Conservation (phyloP, 2,797 vertebrate species). For the Apogon talboti region DNA sequence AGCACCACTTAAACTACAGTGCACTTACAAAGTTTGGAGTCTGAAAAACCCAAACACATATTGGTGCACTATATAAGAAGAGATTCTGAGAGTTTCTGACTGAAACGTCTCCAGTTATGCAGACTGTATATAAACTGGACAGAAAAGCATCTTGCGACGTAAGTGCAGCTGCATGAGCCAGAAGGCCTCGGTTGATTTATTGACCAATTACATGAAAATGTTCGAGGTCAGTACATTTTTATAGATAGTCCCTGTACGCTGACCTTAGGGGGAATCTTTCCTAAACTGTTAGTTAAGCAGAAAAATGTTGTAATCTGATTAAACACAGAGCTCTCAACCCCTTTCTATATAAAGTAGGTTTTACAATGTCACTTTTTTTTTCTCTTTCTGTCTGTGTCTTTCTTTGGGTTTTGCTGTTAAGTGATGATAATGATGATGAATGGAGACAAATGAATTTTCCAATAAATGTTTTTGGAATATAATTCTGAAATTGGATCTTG, state of each 20-base stretch:
- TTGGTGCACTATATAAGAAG: no score
- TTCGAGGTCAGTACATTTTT: conserved; percentile 5
- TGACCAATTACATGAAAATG: conserved; percentile 21
- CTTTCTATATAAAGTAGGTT: conserved; percentile 6
- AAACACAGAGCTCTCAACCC: neutral
- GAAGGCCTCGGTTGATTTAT: conserved; percentile 29
- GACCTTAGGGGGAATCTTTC: conserved; percentile 17
- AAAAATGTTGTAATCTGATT: conserved; percentile 10
- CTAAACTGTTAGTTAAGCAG: conserved; percentile 19
- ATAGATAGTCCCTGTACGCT: neutral
- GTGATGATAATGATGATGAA: no score
- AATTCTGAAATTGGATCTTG: neutral
- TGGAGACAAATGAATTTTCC: neutral
- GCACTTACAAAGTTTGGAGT: conserved; percentile 4
- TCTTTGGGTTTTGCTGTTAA: neutral
- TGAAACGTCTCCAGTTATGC: neutral
- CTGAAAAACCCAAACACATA: conserved; percentile 6
- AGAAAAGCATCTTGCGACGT: neutral
- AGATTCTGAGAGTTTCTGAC: neutral
- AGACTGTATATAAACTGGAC: neutral
- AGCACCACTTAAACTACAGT: conserved; percentile 13
- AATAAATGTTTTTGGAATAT: neutral
- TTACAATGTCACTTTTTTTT: neutral
- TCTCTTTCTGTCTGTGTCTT: neutral
- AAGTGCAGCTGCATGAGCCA: neutral